Conservation (phyloP, 2,888 invertebrate genomes). For the Callinectes sapidus region DNA sequence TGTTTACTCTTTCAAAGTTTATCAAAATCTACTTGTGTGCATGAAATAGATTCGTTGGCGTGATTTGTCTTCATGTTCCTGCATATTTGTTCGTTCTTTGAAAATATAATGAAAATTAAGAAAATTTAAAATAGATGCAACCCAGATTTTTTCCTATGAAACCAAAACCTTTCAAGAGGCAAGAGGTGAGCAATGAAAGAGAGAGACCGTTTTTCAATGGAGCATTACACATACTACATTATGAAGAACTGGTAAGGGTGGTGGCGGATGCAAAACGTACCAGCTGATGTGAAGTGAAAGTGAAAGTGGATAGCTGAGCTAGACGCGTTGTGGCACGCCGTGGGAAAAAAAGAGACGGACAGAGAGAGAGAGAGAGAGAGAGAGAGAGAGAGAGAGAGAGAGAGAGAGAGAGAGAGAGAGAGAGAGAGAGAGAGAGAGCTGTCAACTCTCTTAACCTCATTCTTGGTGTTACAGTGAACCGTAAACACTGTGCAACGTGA, state of each 20-base stretch:
- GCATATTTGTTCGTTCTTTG: neutral
- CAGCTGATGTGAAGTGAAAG: neutral
- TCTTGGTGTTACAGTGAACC: neutral
- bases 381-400: neutral
- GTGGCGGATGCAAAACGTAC: too few species aligned
- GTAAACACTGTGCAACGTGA: neutral
- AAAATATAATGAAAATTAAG: neutral
- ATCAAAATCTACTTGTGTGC: neutral
- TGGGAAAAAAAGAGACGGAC: too few species aligned
- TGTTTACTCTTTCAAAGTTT: neutral
- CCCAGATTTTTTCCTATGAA: too few species aligned
- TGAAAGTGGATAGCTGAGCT: neutral
- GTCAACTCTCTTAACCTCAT: neutral
- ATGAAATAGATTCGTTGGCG: neutral
- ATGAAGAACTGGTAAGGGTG: neutral
- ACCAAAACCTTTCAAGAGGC: too few species aligned
- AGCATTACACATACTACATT: neutral
- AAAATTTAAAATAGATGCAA: neutral
- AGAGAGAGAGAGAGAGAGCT: slow-evolving; percentile 7
- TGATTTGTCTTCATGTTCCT: neutral
- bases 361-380: slow-evolving; percentile 10
- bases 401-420: neutral
- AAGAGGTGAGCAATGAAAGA: too few species aligned
- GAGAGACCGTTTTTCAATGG: neutral
- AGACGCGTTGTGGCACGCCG: neutral